phyloP scores from a whole-genome alignment of 2,888 invertebrate species.

The Drosophila lutescens region DNA sequence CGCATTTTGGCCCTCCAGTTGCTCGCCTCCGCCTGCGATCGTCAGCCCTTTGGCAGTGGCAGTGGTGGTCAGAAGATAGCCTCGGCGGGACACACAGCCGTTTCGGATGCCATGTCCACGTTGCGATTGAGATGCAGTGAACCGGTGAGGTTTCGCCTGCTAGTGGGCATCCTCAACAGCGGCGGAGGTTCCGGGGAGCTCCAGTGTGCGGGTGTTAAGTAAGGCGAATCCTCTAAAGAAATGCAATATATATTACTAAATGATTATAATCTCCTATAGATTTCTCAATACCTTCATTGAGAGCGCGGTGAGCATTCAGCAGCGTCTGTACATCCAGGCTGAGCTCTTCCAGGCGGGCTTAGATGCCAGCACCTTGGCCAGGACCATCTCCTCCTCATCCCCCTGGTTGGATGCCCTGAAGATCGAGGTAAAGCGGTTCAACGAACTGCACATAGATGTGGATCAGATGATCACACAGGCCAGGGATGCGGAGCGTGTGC shows the following conservation, averaged over 20 bases:
- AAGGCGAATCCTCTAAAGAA: slow-evolving; percentile 18
- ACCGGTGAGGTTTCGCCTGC: slow-evolving; percentile 95
- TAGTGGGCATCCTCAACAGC: slow-evolving; percentile 94
- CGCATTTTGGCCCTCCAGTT: slow-evolving; percentile 94
- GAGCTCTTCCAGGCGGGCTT: slow-evolving; percentile 93
- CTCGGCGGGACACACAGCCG: slow-evolving; percentile 91
- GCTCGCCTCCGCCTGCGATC: slow-evolving; percentile 92
- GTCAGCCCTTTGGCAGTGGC: slow-evolving; percentile 82
- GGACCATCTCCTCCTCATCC: slow-evolving; percentile 88
- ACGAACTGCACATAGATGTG: slow-evolving; percentile 91
- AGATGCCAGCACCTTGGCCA: slow-evolving; percentile 85
- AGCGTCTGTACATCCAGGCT: slow-evolving; percentile 93
- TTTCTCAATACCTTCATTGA: slow-evolving; percentile 94
- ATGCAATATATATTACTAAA: background rate
- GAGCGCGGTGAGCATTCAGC: slow-evolving; percentile 90
- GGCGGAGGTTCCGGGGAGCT: slow-evolving; percentile 90
- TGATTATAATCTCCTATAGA: slow-evolving; percentile 57
- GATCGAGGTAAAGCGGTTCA: slow-evolving; percentile 90
- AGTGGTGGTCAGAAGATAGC: slow-evolving; percentile 84
- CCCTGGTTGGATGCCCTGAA: slow-evolving; percentile 87
- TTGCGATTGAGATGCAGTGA: slow-evolving; percentile 94
- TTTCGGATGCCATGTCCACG: slow-evolving; percentile 95
- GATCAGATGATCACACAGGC: slow-evolving; percentile 90
- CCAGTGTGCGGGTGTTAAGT: slow-evolving; percentile 90
- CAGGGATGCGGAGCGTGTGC: slow-evolving; percentile 89